Evolutionary conservation across 1,140 invertebrate species (phyloP).

Genomic region (Camponotus floridanus): DNA sequence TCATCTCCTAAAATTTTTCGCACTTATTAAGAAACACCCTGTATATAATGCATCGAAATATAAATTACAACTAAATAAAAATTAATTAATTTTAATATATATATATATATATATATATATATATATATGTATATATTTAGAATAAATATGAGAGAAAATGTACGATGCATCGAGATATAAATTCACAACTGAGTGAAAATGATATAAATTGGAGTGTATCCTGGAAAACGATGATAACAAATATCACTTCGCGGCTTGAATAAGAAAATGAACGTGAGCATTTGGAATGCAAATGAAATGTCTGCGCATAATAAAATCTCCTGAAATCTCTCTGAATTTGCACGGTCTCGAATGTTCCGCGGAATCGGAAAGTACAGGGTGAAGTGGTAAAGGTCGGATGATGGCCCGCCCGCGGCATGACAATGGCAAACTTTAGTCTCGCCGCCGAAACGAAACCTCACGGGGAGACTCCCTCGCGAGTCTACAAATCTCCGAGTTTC

Average conservation of each 20-base stretch:
- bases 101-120: background rate
- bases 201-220: background rate
- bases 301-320: constrained; percentile 35
- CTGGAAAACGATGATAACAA: background rate
- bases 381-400: constrained; percentile 13
- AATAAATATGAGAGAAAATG: background rate
- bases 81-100: background rate
- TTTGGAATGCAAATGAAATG: constrained; percentile 19
- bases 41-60: too few species aligned
- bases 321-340: constrained; percentile 17
- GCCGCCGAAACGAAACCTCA: background rate
- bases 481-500: constrained; percentile 25
- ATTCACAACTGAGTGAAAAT: background rate
- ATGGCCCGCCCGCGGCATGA: background rate
- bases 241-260: constrained; percentile 27
- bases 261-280: constrained; percentile 18
- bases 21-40: too few species aligned
- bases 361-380: background rate
- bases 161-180: background rate
- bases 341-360: background rate
- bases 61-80: too few species aligned
- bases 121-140: background rate
- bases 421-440: constrained; percentile 25
- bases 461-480: background rate
- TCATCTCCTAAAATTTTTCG: too few species aligned